These are phyloP conservation scores for Sebastes nivosus DNA, from an alignment of 2,797 vertebrate genomes.

Conservation along the genomic window DNA sequence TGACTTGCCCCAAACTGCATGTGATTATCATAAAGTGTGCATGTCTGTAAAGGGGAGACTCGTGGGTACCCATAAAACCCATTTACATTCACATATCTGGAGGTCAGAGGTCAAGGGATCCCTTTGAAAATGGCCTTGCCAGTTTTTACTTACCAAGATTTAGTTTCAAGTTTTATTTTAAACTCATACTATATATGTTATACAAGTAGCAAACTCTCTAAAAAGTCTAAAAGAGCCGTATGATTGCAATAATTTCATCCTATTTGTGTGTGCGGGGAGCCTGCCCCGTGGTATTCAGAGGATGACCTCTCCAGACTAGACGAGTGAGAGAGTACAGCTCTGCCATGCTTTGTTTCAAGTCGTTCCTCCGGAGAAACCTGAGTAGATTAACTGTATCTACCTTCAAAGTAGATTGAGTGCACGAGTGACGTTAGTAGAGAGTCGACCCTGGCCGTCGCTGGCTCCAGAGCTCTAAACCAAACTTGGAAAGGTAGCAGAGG, in stretches of 20 bases:
- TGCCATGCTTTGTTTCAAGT: not conserved
- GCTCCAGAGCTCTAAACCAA: not conserved
- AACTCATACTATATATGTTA: too few species aligned
- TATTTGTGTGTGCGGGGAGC: not conserved
- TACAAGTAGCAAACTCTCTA: too few species aligned
- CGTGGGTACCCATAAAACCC: too few species aligned
- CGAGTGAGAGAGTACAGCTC: not conserved
- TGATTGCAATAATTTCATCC: not conserved
- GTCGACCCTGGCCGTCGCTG: not conserved
- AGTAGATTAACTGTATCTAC: not conserved
- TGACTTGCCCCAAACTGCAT: too few species aligned
- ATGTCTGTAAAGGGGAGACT: too few species aligned
- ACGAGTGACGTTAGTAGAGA: not conserved
- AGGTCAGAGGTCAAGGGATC: too few species aligned
- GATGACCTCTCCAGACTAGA: not conserved
- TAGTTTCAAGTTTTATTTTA: too few species aligned
- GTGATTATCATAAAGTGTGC: too few species aligned
- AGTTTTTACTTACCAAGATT: too few species aligned
- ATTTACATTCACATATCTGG: too few species aligned
- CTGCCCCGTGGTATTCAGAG: not conserved
- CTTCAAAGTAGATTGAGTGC: not conserved
- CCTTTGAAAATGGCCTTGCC: too few species aligned
- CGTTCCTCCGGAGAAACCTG: not conserved
- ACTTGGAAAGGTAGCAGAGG: not conserved
- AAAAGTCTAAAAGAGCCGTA: not conserved